These are phyloP conservation scores for Ridgeia piscesae DNA, from an alignment of 1,140 invertebrate species.

Conservation along the genomic window DNA sequence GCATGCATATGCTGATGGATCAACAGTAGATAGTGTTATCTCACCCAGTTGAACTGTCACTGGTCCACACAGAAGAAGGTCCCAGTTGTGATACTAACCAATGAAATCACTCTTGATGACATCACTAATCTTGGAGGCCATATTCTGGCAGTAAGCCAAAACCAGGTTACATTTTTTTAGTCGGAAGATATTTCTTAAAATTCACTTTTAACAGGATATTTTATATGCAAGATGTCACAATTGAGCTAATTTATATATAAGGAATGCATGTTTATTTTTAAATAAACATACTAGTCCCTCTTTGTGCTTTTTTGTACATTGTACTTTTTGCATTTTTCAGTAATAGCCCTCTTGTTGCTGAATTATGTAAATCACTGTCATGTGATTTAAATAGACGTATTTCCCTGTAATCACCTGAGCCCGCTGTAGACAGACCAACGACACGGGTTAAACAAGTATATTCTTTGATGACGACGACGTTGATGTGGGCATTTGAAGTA, in stretches of 20 bases:
- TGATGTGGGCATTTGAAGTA: not conserved
- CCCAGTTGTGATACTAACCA: too few species aligned
- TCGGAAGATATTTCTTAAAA: not conserved
- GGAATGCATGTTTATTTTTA: not conserved
- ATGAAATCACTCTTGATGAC: too few species aligned
- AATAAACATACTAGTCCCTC: not conserved
- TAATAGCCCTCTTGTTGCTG: not conserved
- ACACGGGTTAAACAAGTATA: not conserved
- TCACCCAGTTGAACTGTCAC: too few species aligned
- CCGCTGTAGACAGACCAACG: not conserved
- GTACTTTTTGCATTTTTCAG: too few species aligned
- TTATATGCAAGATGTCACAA: not conserved
- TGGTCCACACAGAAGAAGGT: too few species aligned
- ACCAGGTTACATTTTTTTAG: not conserved
- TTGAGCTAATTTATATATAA: not conserved
- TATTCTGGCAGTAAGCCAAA: not conserved
- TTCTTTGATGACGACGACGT: not conserved
- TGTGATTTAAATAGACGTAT: not conserved
- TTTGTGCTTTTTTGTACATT: not conserved
- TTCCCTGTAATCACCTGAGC: not conserved
- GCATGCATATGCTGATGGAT: too few species aligned
- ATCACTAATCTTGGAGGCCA: not conserved
- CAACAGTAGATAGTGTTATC: too few species aligned
- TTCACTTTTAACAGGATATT: not conserved
- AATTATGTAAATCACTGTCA: not conserved